Percentiles rank a stretch among this genome's conserved stretches.
phyloP scores from a whole-genome alignment of 2,888 invertebrate species.

The Prostheceraeus crozeri region DNA sequence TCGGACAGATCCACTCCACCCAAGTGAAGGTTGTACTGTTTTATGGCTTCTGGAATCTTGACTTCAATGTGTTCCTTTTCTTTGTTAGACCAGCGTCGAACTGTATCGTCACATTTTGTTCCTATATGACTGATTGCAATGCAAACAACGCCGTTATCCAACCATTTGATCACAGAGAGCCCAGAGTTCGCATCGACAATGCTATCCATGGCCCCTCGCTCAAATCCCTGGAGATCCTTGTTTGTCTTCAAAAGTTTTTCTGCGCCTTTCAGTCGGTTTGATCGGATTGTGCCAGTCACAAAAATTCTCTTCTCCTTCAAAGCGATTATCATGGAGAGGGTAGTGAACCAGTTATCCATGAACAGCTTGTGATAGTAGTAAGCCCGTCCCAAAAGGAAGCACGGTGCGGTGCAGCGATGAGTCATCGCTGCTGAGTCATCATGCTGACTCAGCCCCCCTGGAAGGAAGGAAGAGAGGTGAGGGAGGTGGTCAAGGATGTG shows the following conservation, averaged over 20 bases:
- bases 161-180: not conserved
- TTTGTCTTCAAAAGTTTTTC: slow-evolving; percentile 20
- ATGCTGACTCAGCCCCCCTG: too few relatives aligned
- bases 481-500: too few relatives aligned
- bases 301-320: slow-evolving; percentile 16
- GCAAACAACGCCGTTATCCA: not conserved
- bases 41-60: not conserved
- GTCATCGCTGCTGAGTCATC: too few relatives aligned
- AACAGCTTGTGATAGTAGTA: too few relatives aligned
- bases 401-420: too few relatives aligned
- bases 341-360: slow-evolving; percentile 21
- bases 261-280: slow-evolving; percentile 5
- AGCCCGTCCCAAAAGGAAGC: too few relatives aligned
- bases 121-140: not conserved
- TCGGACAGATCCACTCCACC: not conserved
- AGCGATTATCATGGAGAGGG: not conserved
- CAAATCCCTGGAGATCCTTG: slow-evolving; percentile 1
- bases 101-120: too few relatives aligned
- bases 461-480: too few relatives aligned
- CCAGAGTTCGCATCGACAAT: not conserved
- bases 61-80: not conserved
- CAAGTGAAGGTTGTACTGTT: not conserved
- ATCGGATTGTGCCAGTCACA: slow-evolving; percentile 14
- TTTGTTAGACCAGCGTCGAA: not conserved
- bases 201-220: not conserved